A percentile compares a stretch with the other conserved stretches of the same genome.
phyloP scores from a whole-genome alignment of 1,140 invertebrate genomes.

The Pygmarrhopalites habei region DNA sequence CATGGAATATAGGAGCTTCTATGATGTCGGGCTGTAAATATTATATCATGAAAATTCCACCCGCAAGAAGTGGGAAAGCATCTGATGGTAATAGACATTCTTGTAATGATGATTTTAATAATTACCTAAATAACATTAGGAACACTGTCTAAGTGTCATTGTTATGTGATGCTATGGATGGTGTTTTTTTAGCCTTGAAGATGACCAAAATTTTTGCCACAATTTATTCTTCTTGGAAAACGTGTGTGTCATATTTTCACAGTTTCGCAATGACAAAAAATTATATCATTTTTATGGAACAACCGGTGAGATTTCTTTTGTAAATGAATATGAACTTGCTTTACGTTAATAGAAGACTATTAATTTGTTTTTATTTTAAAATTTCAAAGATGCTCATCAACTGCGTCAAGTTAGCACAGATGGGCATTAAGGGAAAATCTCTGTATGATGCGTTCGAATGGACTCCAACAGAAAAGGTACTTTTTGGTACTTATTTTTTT shows the following conservation, averaged over 20 bases:
- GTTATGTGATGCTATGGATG: neutral
- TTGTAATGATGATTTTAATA: no score
- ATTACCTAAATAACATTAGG: neutral
- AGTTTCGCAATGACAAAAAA: constrained; percentile 52
- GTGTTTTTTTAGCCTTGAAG: constrained; percentile 37
- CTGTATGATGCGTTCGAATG: constrained; percentile 48
- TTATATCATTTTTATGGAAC: constrained; percentile 49
- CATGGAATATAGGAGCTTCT: no score
- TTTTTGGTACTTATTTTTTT: no score
- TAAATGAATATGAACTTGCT: no score
- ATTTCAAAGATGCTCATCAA: constrained; percentile 47
- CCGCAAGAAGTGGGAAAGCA: constrained; percentile 28
- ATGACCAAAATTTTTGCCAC: constrained; percentile 41
- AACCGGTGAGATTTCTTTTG: no score
- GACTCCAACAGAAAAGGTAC: constrained; percentile 45
- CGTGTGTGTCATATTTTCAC: constrained; percentile 48
- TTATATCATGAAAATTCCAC: constrained; percentile 41
- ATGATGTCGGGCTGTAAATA: constrained; percentile 34
- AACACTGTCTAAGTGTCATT: neutral
- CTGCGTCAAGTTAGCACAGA: constrained; percentile 44
- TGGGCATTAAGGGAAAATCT: constrained; percentile 44
- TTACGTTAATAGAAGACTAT: no score
- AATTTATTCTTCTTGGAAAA: constrained; percentile 44
- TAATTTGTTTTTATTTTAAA: no score
- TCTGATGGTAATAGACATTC: constrained; percentile 25